Evolutionary conservation across 2,113 vertebrate genomes (phyloP).

Genomic region (Lichenostomus cassidix): DNA sequence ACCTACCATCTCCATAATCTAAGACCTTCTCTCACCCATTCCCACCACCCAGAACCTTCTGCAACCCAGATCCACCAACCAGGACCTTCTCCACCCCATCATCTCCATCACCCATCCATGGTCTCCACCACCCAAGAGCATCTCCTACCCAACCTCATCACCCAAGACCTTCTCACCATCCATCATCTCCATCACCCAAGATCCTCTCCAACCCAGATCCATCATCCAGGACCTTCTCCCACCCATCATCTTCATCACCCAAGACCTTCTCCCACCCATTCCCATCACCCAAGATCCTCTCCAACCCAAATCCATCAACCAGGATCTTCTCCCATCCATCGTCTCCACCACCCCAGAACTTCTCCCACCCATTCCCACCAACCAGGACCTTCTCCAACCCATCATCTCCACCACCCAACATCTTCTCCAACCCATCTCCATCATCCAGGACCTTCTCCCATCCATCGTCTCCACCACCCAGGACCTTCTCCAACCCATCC

Average conservation of each 20-base stretch:
- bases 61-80: neutral
- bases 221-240: neutral
- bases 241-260: neutral
- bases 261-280: no score
- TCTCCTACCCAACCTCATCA: neutral
- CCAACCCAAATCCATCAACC: neutral
- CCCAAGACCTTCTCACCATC: neutral
- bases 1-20: no score
- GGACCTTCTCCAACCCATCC: neutral
- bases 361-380: no score
- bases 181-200: neutral
- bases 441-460: neutral
- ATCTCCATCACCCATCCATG: no score
- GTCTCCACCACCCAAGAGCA: neutral
- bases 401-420: fast-evolving
- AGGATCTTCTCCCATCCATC: neutral
- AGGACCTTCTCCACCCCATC: neutral
- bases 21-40: neutral
- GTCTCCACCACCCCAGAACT: no score
- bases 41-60: neutral
- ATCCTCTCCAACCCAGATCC: neutral
- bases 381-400: no score
- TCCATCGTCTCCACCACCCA: neutral
- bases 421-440: neutral
- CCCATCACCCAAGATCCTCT: neutral